phyloP scores from a whole-genome alignment of 2,797 vertebrate genomes.

The Rhynchonycteris naso region DNA sequence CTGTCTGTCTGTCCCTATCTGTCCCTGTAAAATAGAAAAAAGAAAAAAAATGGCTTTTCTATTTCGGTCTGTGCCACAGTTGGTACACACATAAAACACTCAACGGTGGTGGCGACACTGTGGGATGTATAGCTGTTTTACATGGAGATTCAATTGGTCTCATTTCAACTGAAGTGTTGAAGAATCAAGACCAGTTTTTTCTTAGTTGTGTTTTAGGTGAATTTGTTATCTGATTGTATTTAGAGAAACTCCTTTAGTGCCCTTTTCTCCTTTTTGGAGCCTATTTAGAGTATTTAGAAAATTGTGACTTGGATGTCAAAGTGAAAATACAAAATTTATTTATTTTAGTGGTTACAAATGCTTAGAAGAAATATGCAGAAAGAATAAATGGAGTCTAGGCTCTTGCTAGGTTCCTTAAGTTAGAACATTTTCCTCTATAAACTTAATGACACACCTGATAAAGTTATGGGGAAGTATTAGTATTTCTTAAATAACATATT shows the following conservation, averaged over 20 bases:
- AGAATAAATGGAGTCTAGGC: not conserved
- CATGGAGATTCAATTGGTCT: not conserved
- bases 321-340: constrained; percentile 1
- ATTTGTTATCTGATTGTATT: not conserved
- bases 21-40: no score
- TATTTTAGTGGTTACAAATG: constrained; percentile 42
- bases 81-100: constrained; percentile 96
- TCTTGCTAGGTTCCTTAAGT: not conserved
- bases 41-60: constrained; percentile 99
- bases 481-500: constrained; percentile 7
- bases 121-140: not conserved
- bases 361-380: not conserved
- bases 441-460: not conserved
- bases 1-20: no score
- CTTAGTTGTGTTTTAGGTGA: not conserved
- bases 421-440: not conserved
- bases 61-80: constrained; percentile 95
- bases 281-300: not conserved
- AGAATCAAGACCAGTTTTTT: not conserved
- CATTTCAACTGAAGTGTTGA: not conserved
- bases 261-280: not conserved
- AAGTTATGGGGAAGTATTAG: not conserved
- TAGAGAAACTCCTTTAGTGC: no score
- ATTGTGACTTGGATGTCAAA: constrained; percentile 15
- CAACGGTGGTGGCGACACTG: constrained; percentile 93